Conservation (phyloP, 1,140 invertebrate genomes). For the Drosophila setifemur region DNA sequence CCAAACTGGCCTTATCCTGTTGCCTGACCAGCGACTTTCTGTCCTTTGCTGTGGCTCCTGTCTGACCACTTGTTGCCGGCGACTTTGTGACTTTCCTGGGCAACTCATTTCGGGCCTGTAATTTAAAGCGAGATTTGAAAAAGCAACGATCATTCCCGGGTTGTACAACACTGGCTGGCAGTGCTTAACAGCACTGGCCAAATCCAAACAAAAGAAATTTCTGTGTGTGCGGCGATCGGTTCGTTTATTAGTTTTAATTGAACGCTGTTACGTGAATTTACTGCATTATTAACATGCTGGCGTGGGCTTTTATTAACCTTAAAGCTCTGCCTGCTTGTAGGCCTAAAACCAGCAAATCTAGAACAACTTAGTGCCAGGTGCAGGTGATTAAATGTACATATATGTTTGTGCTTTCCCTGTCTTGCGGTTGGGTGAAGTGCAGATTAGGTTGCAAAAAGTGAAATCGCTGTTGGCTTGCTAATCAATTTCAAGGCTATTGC, state of each 20-base stretch:
- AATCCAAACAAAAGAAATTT: constrained; percentile 25
- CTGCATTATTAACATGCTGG: constrained; percentile 12
- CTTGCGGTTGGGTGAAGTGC: constrained; percentile 2
- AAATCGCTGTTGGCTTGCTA: constrained; percentile 17
- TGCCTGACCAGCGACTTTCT: constrained; percentile 40
- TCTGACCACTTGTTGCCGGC: constrained; percentile 49
- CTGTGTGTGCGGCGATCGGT: constrained; percentile 12
- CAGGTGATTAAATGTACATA: background rate
- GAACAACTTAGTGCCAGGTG: constrained; percentile 1
- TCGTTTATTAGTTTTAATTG: constrained; percentile 44
- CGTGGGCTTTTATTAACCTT: background rate
- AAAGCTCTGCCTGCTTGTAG: constrained; percentile 4
- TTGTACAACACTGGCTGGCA: constrained; percentile 24
- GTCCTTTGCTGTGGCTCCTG: background rate
- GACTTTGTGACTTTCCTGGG: constrained; percentile 48
- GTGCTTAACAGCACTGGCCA: background rate
- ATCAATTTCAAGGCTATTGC: constrained; percentile 29
- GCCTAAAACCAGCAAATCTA: background rate
- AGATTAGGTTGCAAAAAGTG: constrained; percentile 6
- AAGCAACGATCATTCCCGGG: background rate
- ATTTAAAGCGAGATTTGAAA: constrained; percentile 5
- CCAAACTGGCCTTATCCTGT: constrained; percentile 50
- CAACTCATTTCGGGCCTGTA: constrained; percentile 47
- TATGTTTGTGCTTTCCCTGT: background rate
- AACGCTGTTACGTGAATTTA: constrained; percentile 1